Percentiles rank a stretch among this genome's conserved stretches.
Conservation (phyloP, 2,797 vertebrate species). For the Vireo griseus region DNA sequence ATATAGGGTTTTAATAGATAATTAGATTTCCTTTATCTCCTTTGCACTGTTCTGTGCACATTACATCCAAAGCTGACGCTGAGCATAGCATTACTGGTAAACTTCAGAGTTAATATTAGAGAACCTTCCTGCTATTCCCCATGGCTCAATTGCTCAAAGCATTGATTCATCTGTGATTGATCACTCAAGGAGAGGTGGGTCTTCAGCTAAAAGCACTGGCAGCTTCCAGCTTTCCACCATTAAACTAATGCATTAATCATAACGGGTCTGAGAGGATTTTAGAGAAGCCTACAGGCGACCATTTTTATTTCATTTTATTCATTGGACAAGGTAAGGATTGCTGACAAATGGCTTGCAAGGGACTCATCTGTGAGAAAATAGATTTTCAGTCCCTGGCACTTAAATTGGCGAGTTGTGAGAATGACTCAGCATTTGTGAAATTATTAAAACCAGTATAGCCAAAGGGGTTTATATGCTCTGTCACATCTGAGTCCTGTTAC, state of each 20-base stretch:
- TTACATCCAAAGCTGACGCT: background rate
- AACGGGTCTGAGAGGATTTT: background rate
- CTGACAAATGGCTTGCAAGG: background rate
- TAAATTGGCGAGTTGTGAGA: background rate
- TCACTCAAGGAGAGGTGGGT: background rate
- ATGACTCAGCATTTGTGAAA: background rate
- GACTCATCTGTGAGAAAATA: background rate
- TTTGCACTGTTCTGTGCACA: background rate
- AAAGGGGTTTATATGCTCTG: background rate
- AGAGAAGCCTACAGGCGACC: background rate
- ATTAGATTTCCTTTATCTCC: background rate
- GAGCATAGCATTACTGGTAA: background rate
- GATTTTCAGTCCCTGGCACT: background rate
- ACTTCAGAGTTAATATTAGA: background rate
- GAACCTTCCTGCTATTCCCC: background rate
- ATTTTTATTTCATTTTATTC: background rate
- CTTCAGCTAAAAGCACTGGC: background rate
- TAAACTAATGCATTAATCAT: background rate
- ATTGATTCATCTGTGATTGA: background rate
- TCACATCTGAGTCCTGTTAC: background rate
- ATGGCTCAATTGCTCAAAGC: background rate
- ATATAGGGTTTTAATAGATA: background rate
- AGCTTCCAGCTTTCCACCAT: background rate
- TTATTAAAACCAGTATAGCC: background rate
- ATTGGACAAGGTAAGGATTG: background rate